A percentile compares a stretch with the other conserved stretches of the same genome.
These are phyloP conservation scores for Arothron firmamentum DNA, from an alignment of 2,113 vertebrate genomes.

Conservation along the genomic window DNA sequence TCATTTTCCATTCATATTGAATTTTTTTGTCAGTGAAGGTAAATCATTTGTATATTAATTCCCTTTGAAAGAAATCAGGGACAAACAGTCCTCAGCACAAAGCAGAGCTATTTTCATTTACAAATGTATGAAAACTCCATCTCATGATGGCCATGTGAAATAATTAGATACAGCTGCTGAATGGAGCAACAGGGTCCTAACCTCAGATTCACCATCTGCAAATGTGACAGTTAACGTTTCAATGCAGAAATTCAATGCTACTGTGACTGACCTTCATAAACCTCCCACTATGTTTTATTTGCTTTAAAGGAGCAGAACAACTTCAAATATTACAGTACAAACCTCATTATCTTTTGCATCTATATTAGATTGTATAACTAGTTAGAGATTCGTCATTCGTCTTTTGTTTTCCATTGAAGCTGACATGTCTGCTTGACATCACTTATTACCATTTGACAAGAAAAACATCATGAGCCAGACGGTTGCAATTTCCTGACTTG, in stretches of 20 bases:
- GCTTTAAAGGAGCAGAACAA: no score
- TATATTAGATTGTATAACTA: not conserved
- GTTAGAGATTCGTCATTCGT: not conserved
- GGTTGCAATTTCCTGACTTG: not conserved
- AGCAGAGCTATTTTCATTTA: not conserved
- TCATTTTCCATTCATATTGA: not conserved
- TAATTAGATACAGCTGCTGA: not conserved
- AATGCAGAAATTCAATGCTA: no score
- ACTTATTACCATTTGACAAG: slow-evolving; percentile 2
- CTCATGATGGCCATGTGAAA: not conserved
- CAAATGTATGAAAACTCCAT: not conserved
- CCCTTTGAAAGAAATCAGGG: no score
- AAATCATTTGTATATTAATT: no score
- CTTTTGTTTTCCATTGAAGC: not conserved
- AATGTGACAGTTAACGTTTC: no score
- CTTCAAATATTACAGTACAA: not conserved
- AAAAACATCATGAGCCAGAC: slow-evolving; percentile 16
- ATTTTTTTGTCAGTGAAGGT: no score
- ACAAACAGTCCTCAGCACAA: no score
- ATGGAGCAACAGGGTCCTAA: not conserved
- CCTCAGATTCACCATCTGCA: not conserved
- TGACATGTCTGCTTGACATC: slow-evolving; percentile 11
- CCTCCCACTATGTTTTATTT: no score
- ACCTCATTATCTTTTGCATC: not conserved
- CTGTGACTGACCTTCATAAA: no score